Evolutionary conservation across 2,113 vertebrate species (phyloP).

Genomic region (Oophaga pumilio): DNA sequence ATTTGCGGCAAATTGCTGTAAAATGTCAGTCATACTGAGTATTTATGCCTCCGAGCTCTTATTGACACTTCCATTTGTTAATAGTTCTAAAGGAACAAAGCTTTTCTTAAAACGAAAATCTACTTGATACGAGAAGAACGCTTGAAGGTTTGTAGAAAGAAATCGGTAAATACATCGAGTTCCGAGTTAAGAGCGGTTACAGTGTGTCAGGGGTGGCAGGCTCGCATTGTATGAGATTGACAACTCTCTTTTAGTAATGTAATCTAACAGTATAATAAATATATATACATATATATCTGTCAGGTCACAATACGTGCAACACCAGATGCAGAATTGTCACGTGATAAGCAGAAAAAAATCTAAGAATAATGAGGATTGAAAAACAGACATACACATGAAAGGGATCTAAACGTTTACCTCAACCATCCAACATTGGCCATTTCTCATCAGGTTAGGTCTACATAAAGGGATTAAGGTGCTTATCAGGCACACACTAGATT

Average conservation of each 20-base stretch:
- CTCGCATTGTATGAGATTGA: background rate
- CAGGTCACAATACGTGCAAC: background rate
- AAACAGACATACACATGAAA: background rate
- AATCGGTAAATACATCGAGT: background rate
- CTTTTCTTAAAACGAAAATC: background rate
- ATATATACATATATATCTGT: background rate
- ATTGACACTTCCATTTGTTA: background rate
- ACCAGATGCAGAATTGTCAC: background rate
- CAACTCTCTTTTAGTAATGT: background rate
- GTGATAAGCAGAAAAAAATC: no score
- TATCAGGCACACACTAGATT: no score
- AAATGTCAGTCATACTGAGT: background rate
- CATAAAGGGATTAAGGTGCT: no score
- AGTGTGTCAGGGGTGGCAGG: background rate
- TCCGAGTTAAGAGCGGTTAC: background rate
- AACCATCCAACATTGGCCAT: no score
- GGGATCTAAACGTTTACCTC: background rate
- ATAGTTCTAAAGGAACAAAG: background rate
- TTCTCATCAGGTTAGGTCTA: no score
- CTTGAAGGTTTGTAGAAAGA: constrained; percentile 11
- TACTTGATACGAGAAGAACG: background rate
- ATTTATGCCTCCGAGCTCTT: constrained; percentile 3
- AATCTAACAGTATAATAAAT: background rate
- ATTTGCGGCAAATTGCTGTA: background rate
- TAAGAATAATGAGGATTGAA: background rate